Conservation (phyloP, 2,113 vertebrate genomes). For the Motacilla alba region DNA sequence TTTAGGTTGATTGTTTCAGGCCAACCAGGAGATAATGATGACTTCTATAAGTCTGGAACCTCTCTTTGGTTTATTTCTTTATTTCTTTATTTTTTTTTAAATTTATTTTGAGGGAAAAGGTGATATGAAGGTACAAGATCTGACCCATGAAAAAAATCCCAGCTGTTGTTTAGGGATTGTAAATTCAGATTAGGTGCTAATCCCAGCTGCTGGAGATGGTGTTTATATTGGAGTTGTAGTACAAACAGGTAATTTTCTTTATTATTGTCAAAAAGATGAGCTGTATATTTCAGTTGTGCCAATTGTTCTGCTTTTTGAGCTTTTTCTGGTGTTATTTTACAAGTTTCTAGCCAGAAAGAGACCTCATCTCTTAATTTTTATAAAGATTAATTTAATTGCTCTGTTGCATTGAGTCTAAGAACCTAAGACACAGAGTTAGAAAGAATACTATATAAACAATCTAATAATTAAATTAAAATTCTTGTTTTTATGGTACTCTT, state of each 20-base stretch:
- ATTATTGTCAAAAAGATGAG: not conserved
- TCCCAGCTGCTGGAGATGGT: not conserved
- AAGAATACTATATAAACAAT: not conserved
- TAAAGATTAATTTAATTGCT: not conserved
- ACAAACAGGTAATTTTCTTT: not conserved
- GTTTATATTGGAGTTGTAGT: not conserved
- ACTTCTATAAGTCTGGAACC: not conserved
- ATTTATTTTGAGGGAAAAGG: not conserved
- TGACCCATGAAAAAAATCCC: not conserved
- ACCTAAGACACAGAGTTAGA: not conserved
- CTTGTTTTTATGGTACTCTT: not conserved
- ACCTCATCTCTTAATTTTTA: not conserved
- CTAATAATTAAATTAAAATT: not conserved
- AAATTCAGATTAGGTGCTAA: not conserved
- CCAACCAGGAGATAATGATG: not conserved
- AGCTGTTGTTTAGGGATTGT: not conserved
- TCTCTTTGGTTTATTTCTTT: not conserved
- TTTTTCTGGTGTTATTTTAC: not conserved
- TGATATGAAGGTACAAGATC: not conserved
- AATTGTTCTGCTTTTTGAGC: not conserved
- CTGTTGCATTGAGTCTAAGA: not conserved
- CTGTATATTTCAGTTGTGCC: not conserved
- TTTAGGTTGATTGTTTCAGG: not conserved
- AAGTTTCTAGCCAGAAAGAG: not conserved
- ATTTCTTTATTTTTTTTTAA: not conserved